Conservation (phyloP, 37 sponge, comb jelly and placozoan genomes). For the Theonella swinhoei region DNA sequence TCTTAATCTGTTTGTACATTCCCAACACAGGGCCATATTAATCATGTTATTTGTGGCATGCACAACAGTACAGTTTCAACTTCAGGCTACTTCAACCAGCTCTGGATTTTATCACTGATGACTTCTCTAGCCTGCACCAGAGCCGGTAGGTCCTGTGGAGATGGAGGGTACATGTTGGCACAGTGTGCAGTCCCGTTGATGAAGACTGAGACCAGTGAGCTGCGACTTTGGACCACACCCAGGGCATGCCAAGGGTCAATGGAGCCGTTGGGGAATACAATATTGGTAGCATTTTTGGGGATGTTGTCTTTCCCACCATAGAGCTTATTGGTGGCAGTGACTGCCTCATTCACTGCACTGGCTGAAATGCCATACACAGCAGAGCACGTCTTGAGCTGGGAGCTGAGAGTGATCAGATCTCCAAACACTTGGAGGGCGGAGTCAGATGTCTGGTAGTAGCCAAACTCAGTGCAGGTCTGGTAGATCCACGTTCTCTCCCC, state of each 20-base stretch:
- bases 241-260: slow-evolving; percentile 94
- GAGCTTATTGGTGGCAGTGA: slow-evolving; percentile 55
- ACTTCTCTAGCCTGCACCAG: slow-evolving; percentile 49
- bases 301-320: slow-evolving; percentile 72
- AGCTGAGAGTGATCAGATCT: slow-evolving; percentile 46
- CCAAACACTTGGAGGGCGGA: slow-evolving; percentile 71
- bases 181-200: slow-evolving; percentile 93
- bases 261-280: slow-evolving; percentile 92
- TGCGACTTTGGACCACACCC: slow-evolving; percentile 36
- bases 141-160: slow-evolving; percentile 30
- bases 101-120: slow-evolving; percentile 12
- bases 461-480: slow-evolving; percentile 92
- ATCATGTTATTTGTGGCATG: too few relatives aligned
- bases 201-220: slow-evolving; percentile 44
- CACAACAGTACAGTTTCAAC: background rate
- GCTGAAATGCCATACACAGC: slow-evolving; percentile 59
- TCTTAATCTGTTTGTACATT: too few relatives aligned
- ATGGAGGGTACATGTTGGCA: slow-evolving; percentile 94
- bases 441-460: slow-evolving; percentile 88
- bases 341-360: background rate
- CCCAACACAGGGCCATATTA: too few relatives aligned
- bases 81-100: slow-evolving; percentile 31
- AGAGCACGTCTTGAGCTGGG: slow-evolving; percentile 50
- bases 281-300: slow-evolving; percentile 54
- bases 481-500: slow-evolving; percentile 80